Evolutionary conservation across 2,888 invertebrate genomes (phyloP).

Genomic region (Acanthosepion pharaonis): DNA sequence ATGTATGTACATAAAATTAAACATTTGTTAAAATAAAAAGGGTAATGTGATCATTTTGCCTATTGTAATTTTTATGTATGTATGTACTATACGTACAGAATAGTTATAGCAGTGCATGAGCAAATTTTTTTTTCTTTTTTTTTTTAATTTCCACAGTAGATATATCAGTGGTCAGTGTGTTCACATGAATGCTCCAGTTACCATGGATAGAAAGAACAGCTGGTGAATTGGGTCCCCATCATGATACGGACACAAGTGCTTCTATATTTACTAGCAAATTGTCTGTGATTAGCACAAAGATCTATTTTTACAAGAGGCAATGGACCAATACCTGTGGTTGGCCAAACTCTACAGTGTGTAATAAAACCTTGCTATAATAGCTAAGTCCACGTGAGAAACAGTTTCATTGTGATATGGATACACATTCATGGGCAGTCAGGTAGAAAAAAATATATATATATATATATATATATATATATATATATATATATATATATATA

Average conservation of each 20-base stretch:
- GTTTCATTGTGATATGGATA: too few relatives aligned
- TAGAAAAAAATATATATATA: too few relatives aligned
- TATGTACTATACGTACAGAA: background rate
- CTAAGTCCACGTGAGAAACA: too few relatives aligned
- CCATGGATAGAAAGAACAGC: slow-evolving; percentile 4
- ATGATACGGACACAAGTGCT: background rate
- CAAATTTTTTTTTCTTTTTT: background rate
- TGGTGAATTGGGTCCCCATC: slow-evolving; percentile 33
- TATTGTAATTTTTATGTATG: too few relatives aligned
- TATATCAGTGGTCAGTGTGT: slow-evolving; percentile 2
- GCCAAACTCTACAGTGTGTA: background rate
- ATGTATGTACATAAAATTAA: too few relatives aligned
- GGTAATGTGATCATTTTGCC: too few relatives aligned
- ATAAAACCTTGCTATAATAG: background rate
- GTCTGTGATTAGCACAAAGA: background rate
- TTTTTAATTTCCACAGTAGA: background rate
- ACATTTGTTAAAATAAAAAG: too few relatives aligned
- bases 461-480: too few relatives aligned
- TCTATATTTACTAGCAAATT: background rate
- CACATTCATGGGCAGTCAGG: too few relatives aligned
- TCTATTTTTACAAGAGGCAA: background rate
- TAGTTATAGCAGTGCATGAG: background rate
- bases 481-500: too few relatives aligned
- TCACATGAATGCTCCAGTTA: background rate
- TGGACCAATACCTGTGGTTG: background rate